A percentile compares a stretch with the other conserved stretches of the same genome.
Evolutionary conservation across 1,140 invertebrate genomes (phyloP).

Genomic region (Tyrophagus putrescentiae): DNA sequence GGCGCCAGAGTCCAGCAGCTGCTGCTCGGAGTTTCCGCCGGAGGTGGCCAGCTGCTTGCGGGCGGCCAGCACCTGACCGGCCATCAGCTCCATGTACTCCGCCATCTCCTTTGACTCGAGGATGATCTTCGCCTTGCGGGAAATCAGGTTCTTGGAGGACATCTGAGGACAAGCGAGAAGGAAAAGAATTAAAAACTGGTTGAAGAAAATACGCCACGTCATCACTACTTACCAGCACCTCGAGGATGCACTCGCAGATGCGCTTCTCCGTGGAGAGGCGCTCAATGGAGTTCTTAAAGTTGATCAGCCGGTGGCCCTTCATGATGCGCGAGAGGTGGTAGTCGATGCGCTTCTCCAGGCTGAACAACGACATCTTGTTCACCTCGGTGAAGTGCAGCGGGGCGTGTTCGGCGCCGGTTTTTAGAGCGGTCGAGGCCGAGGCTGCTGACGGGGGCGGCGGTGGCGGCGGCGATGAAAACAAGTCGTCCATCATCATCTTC

Average conservation of each 20-base stretch:
- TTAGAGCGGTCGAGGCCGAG: too few relatives aligned
- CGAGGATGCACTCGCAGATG: constrained; percentile 16
- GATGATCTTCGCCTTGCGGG: neutral
- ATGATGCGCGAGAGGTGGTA: constrained; percentile 14
- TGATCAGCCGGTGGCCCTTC: constrained; percentile 14
- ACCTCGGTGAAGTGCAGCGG: neutral
- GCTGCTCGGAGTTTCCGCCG: too few relatives aligned
- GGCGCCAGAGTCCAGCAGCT: neutral
- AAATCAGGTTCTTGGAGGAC: constrained; percentile 5
- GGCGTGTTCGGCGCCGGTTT: too few relatives aligned
- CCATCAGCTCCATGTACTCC: neutral
- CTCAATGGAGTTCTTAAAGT: constrained; percentile 14
- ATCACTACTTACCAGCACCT: neutral
- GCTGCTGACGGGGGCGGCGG: too few relatives aligned
- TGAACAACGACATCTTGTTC: neutral
- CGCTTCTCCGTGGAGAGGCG: constrained; percentile 8
- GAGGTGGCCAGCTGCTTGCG: neutral
- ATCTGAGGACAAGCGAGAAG: neutral
- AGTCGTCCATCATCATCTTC: too few relatives aligned
- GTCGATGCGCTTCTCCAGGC: constrained; percentile 9
- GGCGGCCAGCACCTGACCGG: neutral
- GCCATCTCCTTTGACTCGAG: neutral
- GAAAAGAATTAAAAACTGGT: neutral
- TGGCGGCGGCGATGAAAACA: too few relatives aligned
- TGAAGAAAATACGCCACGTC: neutral